Conservation (phyloP, 2,113 vertebrate genomes). For the Callopanchax toddi region DNA sequence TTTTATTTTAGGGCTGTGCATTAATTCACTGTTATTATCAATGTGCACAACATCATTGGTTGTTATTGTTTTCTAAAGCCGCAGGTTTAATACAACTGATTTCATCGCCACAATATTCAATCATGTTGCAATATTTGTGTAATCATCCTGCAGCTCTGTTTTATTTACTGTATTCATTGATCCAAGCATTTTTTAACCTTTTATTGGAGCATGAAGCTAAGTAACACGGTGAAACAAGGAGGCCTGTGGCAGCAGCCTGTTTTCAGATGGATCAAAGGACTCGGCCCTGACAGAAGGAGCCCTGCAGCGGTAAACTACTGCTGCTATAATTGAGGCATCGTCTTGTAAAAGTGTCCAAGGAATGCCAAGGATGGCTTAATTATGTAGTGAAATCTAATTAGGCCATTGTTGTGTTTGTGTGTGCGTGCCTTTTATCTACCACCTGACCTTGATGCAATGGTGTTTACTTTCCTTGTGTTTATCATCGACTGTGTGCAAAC, state of each 20-base stretch:
- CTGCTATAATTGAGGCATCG: conserved; percentile 33
- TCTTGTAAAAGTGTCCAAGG: too few relatives aligned
- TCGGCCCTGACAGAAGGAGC: conserved; percentile 24
- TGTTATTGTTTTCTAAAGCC: too few relatives aligned
- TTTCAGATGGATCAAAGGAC: conserved; percentile 65
- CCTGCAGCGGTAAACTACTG: conserved; percentile 39
- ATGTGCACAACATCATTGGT: too few relatives aligned
- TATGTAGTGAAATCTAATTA: conserved; percentile 69
- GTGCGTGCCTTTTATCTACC: conserved; percentile 23
- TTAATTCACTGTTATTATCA: too few relatives aligned
- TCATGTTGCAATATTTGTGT: too few relatives aligned
- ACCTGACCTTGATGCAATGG: conserved; percentile 48
- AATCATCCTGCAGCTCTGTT: too few relatives aligned
- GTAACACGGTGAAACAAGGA: conserved; percentile 28
- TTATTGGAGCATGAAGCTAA: conserved; percentile 2
- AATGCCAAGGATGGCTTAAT: conserved; percentile 56
- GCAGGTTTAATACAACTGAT: too few relatives aligned
- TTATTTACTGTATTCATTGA: too few relatives aligned
- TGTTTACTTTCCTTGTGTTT: conserved; percentile 31
- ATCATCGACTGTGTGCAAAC: conserved; percentile 25
- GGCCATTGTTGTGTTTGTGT: conserved; percentile 35
- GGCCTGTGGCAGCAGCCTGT: conserved; percentile 8
- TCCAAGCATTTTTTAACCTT: too few relatives aligned
- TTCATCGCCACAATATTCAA: too few relatives aligned
- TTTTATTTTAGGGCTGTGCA: too few relatives aligned